phyloP scores from a whole-genome alignment of 2,888 invertebrate genomes.

The Pyrrhosoma nymphula region DNA sequence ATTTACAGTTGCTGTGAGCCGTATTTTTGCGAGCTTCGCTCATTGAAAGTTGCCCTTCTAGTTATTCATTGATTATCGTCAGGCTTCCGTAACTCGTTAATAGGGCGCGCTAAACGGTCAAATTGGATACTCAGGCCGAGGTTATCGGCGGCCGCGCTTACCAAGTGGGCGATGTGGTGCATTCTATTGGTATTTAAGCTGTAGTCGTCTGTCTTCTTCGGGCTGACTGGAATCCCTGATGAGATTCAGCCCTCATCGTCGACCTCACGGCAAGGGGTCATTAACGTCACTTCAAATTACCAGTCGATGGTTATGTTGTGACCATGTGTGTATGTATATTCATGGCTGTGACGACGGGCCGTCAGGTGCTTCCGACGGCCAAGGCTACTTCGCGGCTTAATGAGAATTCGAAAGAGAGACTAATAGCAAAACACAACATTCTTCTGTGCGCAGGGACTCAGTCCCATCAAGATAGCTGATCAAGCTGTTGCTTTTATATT shows the following conservation, averaged over 20 bases:
- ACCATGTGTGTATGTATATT: too few species aligned
- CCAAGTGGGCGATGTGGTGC: neutral
- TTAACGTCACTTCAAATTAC: neutral
- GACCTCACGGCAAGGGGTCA: neutral
- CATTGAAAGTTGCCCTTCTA: neutral
- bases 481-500: neutral
- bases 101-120: neutral
- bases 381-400: neutral
- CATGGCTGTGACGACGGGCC: neutral
- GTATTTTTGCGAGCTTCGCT: neutral
- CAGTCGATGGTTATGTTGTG: neutral
- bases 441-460: neutral
- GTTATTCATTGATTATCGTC: neutral
- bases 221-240: neutral
- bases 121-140: conserved; percentile 5
- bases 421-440: conserved; percentile 7
- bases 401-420: neutral
- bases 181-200: neutral
- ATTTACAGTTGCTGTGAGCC: neutral
- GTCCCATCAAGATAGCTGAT: neutral
- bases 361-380: neutral
- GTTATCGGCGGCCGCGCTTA: neutral
- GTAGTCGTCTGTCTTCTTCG: neutral
- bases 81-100: neutral
- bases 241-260: neutral